These are phyloP conservation scores for Neria commutata DNA, from an alignment of 2,888 invertebrate species.

Conservation along the genomic window DNA sequence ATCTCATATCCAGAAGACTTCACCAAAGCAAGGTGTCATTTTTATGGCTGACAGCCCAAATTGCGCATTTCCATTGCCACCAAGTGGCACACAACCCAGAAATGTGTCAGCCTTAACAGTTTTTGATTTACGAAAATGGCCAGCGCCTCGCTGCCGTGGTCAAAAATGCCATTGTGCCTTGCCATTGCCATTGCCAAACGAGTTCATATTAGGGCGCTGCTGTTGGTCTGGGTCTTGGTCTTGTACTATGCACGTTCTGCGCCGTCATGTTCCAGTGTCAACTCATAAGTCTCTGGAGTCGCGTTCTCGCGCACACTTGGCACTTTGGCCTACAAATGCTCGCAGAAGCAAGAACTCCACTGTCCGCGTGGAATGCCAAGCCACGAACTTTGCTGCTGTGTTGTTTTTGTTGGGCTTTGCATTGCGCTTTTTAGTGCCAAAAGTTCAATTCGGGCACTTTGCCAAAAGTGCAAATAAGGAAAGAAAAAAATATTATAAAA, in stretches of 20 bases:
- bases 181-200: constrained; percentile 20
- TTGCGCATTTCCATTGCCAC: background rate
- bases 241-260: constrained; percentile 40
- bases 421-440: constrained; percentile 11
- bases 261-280: constrained; percentile 50
- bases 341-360: background rate
- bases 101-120: constrained; percentile 39
- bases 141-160: background rate
- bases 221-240: constrained; percentile 28
- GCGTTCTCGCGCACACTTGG: background rate
- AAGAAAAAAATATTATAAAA: background rate
- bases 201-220: constrained; percentile 52
- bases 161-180: background rate
- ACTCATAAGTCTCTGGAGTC: constrained; percentile 44
- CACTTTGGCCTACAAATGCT: constrained; percentile 39
- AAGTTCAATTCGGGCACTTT: constrained; percentile 18
- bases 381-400: constrained; percentile 3
- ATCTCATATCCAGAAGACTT: constrained; percentile 39
- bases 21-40: constrained; percentile 46
- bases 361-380: background rate
- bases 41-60: background rate
- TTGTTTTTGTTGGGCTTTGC: constrained; percentile 33
- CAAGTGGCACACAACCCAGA: constrained; percentile 12
- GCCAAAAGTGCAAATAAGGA: background rate
- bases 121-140: background rate